Percentiles rank a stretch among this genome's conserved stretches.
These are phyloP conservation scores for Callinectes sapidus DNA, from an alignment of 2,888 invertebrate species.

Conservation along the genomic window DNA sequence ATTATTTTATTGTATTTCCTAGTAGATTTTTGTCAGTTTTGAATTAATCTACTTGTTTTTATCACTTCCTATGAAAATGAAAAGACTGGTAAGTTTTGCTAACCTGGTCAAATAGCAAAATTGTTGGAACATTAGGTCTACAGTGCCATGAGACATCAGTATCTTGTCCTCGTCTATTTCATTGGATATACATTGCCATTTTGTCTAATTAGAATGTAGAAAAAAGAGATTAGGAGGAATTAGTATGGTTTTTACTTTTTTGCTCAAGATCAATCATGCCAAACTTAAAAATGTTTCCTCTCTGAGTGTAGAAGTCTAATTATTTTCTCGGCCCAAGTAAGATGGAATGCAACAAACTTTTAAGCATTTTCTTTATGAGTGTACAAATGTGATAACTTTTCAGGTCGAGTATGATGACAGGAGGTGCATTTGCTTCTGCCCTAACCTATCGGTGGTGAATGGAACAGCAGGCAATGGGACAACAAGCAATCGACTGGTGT, in stretches of 20 bases:
- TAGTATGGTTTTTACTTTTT: background rate
- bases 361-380: background rate
- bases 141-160: too few species aligned
- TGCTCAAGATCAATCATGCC: background rate
- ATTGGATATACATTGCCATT: too few species aligned
- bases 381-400: slow-evolving; percentile 44
- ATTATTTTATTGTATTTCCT: background rate
- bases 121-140: too few species aligned
- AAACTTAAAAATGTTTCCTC: too few species aligned
- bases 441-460: slow-evolving; percentile 84
- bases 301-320: too few species aligned
- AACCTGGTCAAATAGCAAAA: too few species aligned
- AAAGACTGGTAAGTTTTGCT: too few species aligned
- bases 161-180: too few species aligned
- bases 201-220: too few species aligned
- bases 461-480: slow-evolving; percentile 75
- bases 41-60: background rate
- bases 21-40: background rate
- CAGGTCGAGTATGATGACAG: slow-evolving; percentile 88
- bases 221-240: too few species aligned
- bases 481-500: slow-evolving; percentile 82
- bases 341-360: too few species aligned
- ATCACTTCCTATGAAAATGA: background rate
- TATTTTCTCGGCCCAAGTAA: too few species aligned
- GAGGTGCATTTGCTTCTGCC: slow-evolving; percentile 91